Evolutionary conservation across 2,888 invertebrate species (phyloP).

Genomic region (Coleophora flavipennella): DNA sequence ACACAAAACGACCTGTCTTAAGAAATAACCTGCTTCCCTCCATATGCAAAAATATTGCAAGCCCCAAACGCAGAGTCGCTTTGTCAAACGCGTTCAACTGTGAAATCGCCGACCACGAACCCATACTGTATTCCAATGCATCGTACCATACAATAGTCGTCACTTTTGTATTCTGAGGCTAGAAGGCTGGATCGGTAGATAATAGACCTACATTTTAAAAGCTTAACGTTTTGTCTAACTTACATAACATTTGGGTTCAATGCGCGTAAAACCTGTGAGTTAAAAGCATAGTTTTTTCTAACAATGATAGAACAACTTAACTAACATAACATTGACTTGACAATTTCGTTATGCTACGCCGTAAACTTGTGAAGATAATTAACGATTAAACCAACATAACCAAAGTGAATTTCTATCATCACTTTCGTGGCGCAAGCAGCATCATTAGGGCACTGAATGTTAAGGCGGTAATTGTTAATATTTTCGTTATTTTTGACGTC

Average conservation of each 20-base stretch:
- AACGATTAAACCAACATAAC: too few species aligned
- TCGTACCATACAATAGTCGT: conserved; percentile 14
- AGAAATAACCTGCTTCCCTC: conserved; percentile 7
- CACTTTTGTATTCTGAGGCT: conserved; percentile 5
- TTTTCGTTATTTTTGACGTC: too few species aligned
- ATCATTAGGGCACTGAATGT: too few species aligned
- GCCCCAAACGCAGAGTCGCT: not conserved
- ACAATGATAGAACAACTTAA: too few species aligned
- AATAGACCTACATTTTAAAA: conserved; percentile 10
- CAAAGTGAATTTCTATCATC: too few species aligned
- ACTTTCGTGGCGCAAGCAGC: too few species aligned
- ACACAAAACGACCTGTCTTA: not conserved
- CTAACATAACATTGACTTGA: too few species aligned
- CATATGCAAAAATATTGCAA: conserved; percentile 2
- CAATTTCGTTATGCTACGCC: not conserved
- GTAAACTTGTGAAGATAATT: too few species aligned
- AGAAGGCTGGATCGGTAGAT: conserved; percentile 1
- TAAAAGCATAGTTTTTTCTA: too few species aligned
- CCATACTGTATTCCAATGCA: conserved; percentile 6
- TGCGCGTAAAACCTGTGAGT: too few species aligned
- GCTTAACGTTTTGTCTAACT: not conserved
- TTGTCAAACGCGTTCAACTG: conserved; percentile 21
- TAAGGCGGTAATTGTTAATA: too few species aligned
- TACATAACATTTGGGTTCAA: too few species aligned
- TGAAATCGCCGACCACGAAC: conserved; percentile 25